Conservation (phyloP, 2,888 invertebrate genomes). For the Dryococelus australis region DNA sequence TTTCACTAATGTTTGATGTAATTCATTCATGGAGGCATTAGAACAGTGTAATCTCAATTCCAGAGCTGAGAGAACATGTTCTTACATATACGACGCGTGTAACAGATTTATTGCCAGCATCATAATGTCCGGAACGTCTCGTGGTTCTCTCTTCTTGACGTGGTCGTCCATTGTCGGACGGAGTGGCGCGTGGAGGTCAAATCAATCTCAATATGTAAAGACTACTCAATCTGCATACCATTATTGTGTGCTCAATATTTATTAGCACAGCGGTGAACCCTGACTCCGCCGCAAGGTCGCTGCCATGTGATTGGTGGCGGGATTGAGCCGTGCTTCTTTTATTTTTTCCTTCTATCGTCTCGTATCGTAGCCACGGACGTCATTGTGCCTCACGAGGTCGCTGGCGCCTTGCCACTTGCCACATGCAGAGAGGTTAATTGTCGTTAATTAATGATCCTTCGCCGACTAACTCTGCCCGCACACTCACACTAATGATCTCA, state of each 20-base stretch:
- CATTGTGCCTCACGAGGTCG: not conserved
- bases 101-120: not conserved
- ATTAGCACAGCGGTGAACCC: slow-evolving; percentile 30
- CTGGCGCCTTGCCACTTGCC: not conserved
- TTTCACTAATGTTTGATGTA: too few species aligned
- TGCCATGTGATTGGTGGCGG: not conserved
- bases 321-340: not conserved
- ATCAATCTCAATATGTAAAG: slow-evolving; percentile 32
- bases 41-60: too few species aligned
- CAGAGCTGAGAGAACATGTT: too few species aligned
- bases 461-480: not conserved
- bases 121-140: not conserved
- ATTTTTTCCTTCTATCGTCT: not conserved
- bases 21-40: too few species aligned
- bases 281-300: not conserved
- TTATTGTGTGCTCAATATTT: slow-evolving; percentile 32
- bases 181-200: slow-evolving; percentile 32
- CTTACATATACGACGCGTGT: not conserved
- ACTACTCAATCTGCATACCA: slow-evolving; percentile 36
- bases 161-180: not conserved
- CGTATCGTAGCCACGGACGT: not conserved
- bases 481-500: too few species aligned
- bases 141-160: not conserved
- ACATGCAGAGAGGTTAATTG: not conserved
- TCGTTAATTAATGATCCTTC: not conserved